phyloP scores from a whole-genome alignment of 2,888 invertebrate genomes.

The Brenthis daphne region DNA sequence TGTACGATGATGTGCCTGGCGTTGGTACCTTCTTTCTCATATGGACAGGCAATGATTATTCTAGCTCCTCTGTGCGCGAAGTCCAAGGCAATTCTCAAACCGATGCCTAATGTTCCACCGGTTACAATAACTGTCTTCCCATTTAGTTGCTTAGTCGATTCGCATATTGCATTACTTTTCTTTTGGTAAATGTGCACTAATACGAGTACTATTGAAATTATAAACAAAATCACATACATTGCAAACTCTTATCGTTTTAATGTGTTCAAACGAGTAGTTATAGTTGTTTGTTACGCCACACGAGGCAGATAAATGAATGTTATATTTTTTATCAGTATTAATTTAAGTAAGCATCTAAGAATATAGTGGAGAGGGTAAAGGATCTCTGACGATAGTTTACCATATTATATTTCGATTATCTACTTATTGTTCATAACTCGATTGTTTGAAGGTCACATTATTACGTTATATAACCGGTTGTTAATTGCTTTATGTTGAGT shows the following conservation, averaged over 20 bases:
- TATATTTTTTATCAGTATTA: too few relatives aligned
- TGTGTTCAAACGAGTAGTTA: too few relatives aligned
- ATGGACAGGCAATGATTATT: conserved; percentile 63
- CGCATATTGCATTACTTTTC: conserved; percentile 45
- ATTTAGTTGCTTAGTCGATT: conserved; percentile 47
- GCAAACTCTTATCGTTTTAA: not conserved
- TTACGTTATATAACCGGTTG: too few relatives aligned
- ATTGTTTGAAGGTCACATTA: too few relatives aligned
- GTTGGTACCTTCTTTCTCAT: conserved; percentile 52
- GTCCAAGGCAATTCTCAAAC: conserved; percentile 59
- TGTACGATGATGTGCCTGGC: conserved; percentile 82
- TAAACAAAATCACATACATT: conserved; percentile 6
- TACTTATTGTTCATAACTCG: too few relatives aligned
- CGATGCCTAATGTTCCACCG: conserved; percentile 65
- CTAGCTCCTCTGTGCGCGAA: conserved; percentile 58
- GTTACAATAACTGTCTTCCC: conserved; percentile 58
- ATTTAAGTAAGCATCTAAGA: too few relatives aligned
- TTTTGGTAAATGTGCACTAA: conserved; percentile 40
- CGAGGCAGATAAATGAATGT: too few relatives aligned
- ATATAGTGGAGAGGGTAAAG: too few relatives aligned
- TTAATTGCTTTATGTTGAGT: too few relatives aligned
- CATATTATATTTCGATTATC: too few relatives aligned
- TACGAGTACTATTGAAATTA: conserved; percentile 3
- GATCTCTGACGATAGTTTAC: too few relatives aligned
- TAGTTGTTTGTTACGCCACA: too few relatives aligned